A percentile compares a stretch with the other conserved stretches of the same genome.
phyloP scores from a whole-genome alignment of 23 tunicate genomes.

The Phallusia fumigata region DNA sequence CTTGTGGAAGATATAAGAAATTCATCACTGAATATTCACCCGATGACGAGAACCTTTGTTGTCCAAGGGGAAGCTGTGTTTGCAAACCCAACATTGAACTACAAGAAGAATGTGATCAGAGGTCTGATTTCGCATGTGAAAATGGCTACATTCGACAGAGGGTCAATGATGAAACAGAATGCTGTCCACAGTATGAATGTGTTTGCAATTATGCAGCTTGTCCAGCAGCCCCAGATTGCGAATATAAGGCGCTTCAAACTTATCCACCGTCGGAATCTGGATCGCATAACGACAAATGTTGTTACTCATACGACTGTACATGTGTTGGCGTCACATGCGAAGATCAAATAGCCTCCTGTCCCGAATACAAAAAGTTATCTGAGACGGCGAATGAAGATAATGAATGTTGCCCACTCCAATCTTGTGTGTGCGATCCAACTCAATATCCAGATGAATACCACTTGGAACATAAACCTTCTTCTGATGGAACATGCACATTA shows the following conservation, averaged over 20 bases:
- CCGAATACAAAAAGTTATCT: slow-evolving; percentile 20
- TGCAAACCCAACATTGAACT: slow-evolving; percentile 23
- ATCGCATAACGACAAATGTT: slow-evolving; percentile 29
- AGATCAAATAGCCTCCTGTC: background rate
- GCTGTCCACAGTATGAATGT: slow-evolving; percentile 42
- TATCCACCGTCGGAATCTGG: background rate
- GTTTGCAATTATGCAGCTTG: slow-evolving; percentile 27
- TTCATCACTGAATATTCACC: slow-evolving; percentile 7
- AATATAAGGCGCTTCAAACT: background rate
- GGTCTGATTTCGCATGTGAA: slow-evolving; percentile 3
- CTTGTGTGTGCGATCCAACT: slow-evolving; percentile 34
- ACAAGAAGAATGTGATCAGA: slow-evolving; percentile 23
- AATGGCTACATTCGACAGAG: background rate
- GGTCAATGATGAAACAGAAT: background rate
- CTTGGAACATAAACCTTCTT: slow-evolving; percentile 11
- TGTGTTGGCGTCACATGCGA: slow-evolving; percentile 26
- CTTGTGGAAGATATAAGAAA: slow-evolving; percentile 21
- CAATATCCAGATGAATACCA: slow-evolving; percentile 17
- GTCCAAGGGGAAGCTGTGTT: slow-evolving; percentile 31
- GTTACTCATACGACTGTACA: slow-evolving; percentile 26
- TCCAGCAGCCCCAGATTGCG: slow-evolving; percentile 26
- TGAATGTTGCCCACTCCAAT: slow-evolving; percentile 33
- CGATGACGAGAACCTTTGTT: slow-evolving; percentile 31
- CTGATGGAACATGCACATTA: background rate
- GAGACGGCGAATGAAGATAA: background rate